A percentile compares a stretch with the other conserved stretches of the same genome.
Conservation (phyloP, 2,888 invertebrate genomes). For the Microchrysa polita region DNA sequence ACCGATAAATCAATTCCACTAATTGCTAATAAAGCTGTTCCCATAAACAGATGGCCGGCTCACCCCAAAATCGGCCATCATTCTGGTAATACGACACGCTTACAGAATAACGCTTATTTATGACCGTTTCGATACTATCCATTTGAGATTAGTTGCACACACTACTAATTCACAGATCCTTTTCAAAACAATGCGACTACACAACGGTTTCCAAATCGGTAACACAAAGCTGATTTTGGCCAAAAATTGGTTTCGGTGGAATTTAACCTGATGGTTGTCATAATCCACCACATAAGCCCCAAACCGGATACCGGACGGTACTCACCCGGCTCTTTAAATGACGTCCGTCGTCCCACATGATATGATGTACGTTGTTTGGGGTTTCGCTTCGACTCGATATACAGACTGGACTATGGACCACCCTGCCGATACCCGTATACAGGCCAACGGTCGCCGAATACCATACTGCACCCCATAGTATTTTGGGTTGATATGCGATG, state of each 20-base stretch:
- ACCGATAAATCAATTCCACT: no score
- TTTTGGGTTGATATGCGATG: background rate
- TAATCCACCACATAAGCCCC: conserved; percentile 40
- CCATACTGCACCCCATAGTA: no score
- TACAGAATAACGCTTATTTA: conserved; percentile 5
- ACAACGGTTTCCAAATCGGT: conserved; percentile 22
- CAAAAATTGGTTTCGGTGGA: conserved; percentile 40
- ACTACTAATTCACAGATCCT: conserved; percentile 2
- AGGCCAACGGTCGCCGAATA: background rate
- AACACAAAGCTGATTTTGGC: conserved; percentile 36
- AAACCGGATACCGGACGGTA: conserved; percentile 34
- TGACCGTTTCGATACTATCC: background rate
- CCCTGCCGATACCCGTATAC: background rate
- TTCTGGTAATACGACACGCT: background rate
- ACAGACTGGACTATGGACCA: no score
- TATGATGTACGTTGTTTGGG: background rate
- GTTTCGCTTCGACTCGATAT: no score
- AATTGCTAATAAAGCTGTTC: no score
- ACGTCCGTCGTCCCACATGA: background rate
- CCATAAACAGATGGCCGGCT: background rate
- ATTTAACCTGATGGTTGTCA: conserved; percentile 38
- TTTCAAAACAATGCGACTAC: conserved; percentile 5
- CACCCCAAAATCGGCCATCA: background rate
- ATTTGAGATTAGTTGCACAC: background rate
- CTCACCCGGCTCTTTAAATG: conserved; percentile 30